Evolutionary conservation across 2,888 invertebrate species (phyloP).

Genomic region (Pyrochroa serraticornis): DNA sequence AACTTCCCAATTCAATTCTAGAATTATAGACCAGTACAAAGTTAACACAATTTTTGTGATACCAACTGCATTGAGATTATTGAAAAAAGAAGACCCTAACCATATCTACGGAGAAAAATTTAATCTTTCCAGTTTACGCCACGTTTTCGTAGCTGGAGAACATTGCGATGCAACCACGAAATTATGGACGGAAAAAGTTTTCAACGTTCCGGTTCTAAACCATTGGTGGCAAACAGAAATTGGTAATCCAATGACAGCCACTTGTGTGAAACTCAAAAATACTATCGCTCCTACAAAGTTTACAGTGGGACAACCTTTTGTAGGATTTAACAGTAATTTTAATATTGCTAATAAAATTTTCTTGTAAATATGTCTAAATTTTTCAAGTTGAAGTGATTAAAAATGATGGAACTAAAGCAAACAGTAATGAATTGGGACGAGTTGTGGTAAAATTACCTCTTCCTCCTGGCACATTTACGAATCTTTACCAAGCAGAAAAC

Average conservation of each 20-base stretch:
- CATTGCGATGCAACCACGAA: constrained; percentile 88
- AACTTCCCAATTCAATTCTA: constrained; percentile 45
- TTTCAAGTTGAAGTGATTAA: constrained; percentile 68
- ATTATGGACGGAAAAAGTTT: constrained; percentile 68
- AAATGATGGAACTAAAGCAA: constrained; percentile 72
- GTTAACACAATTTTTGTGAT: constrained; percentile 82
- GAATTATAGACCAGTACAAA: constrained; percentile 81
- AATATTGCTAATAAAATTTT: not conserved
- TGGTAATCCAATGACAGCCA: constrained; percentile 82
- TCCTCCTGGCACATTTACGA: constrained; percentile 86
- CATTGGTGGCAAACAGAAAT: constrained; percentile 96
- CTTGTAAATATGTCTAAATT: constrained; percentile 7
- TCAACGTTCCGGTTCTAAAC: constrained; percentile 76
- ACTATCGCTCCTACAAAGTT: constrained; percentile 7
- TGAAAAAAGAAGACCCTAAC: constrained; percentile 76
- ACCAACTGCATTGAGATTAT: constrained; percentile 81
- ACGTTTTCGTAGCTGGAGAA: constrained; percentile 82
- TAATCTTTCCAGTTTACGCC: constrained; percentile 68
- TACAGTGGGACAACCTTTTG: constrained; percentile 82
- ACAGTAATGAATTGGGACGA: constrained; percentile 77
- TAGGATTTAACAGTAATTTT: constrained; percentile 81
- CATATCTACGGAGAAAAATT: constrained; percentile 65
- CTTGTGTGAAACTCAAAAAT: constrained; percentile 60
- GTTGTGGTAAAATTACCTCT: constrained; percentile 84
- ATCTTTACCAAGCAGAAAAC: constrained; percentile 81